Base-by-base conservation (phyloP, 1,140 invertebrate species). In the Artemia franciscana region DNA sequence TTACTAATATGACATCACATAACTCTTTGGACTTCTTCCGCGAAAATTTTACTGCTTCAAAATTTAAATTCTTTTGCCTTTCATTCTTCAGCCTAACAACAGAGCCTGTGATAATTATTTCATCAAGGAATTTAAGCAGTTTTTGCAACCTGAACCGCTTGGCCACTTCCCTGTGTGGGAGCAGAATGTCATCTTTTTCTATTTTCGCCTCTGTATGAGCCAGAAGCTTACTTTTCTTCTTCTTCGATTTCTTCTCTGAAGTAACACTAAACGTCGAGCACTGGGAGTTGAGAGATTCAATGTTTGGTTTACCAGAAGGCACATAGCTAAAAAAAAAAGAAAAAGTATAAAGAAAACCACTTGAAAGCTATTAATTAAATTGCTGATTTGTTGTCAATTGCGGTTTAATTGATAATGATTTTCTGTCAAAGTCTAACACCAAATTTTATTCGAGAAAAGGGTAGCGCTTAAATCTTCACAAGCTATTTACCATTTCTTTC, bases 1-100 rank as follows among this genome's bases (percentile, higher is more conserved):
- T 78, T 59, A 73, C 69, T 0, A 84, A 75, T 26, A 68, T 70
- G 1, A 82, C 77, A 72, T 87, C 83, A 66, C 75, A 78, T 5
- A 85, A 72, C 9, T 80, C 77, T 7, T 73, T 70, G 60, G 70
- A 73, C 62, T 71, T 65, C 1, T 72, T 69, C 0, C 74, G 71
- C 27, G 75, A 65, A 56, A 69, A 68, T 30, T 57, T 58, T 5
- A 65, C 26, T 4, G 5, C 18, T 57, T 27, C 21, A 5, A 5
- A 62, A 39, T 24, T 5, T 18, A 39, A 23, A 7, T 12, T n/a
- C 18, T 26, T 59, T 26, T n/a, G 27, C 25, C 7, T 21, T 7
- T n/a, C 60, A 12, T 64, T 60, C 26, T 66, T 64, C 18, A 21
- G 21, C 25, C 59, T 59, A 61, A 64, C 23, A 30, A 59, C 26